Evolutionary conservation across 2,888 invertebrate genomes (phyloP).

Genomic region (Drosophila siamana): DNA sequence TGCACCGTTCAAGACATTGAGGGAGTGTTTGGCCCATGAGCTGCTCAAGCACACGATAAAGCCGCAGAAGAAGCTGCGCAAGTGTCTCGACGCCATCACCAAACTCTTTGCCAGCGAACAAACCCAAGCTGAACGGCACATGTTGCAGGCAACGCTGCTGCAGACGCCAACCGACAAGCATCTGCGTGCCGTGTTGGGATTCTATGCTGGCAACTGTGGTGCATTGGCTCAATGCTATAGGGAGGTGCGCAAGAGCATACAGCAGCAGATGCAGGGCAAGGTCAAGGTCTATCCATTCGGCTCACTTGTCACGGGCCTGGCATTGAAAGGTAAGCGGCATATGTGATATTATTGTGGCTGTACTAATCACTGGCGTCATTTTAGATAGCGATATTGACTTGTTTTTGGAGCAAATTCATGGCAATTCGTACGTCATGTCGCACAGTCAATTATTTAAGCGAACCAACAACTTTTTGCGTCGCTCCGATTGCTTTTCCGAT

Average conservation of each 20-base stretch:
- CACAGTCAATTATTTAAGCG: conserved; percentile 76
- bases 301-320: conserved; percentile 90
- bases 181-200: conserved; percentile 60
- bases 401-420: conserved; percentile 85
- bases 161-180: conserved; percentile 55
- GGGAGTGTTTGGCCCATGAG: conserved; percentile 81
- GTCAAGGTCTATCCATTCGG: conserved; percentile 88
- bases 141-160: conserved; percentile 48
- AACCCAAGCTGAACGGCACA: conserved; percentile 51
- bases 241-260: conserved; percentile 65
- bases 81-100: conserved; percentile 56
- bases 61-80: conserved; percentile 58
- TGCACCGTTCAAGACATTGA: conserved; percentile 57
- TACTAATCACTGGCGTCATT: background rate
- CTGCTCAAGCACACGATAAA: conserved; percentile 67
- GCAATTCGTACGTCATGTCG: conserved; percentile 11
- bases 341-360: too few species aligned
- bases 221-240: conserved; percentile 61
- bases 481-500: conserved; percentile 86
- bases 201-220: conserved; percentile 58
- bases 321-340: conserved; percentile 86
- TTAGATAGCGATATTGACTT: conserved; percentile 90
- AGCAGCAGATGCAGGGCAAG: conserved; percentile 70
- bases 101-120: conserved; percentile 58
- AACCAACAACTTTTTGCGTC: conserved; percentile 85